Base-by-base conservation (phyloP, 2,113 vertebrate genomes). In the Oreochromis aureus region DNA sequence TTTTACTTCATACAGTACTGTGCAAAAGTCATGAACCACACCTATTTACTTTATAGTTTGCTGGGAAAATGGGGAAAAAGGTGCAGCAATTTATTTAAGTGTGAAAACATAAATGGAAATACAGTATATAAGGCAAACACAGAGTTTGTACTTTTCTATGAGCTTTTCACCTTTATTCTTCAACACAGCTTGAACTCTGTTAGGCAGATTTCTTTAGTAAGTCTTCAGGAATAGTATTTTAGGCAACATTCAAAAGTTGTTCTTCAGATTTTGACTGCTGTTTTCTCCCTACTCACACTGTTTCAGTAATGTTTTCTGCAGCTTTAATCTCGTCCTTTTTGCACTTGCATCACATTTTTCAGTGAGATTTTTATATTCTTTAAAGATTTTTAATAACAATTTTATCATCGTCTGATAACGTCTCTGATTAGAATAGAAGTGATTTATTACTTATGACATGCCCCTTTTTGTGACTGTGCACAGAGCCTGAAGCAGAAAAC, bases 61-160 rank as follows among this genome's bases (percentile, higher is more conserved):
- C 13, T 27, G 22, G 66, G n/a, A 0, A 15, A 44, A 16, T 44
- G 39, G 13, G 66, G 7, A 0, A 1, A 71, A 71, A 16, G 39
- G n/a, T 71, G 66, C 66, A 71, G 39, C 13, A 16, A 71, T 71
- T 71, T 71, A 44, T 71, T 71, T 12, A 71, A 39, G 10, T 44
- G n/a, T 44, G 36, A n/a, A 71, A 44, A 44, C 66, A 71, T 71
- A 44, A 16, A 24, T 44, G 12, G 36, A 44, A 24, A 44, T 24
- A 71, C 12, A 71, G 2, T 71, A 5, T 44, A 6, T 71, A 71
- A 24, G 2, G 36, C 36, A 16, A 71, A 44, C 36, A 16, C n/a
- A 24, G n/a, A 1, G n/a, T 44, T 44, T 71, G 15, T 9, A 71
- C 66, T 44, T 4, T 16, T 71, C 66, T 71, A 16, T 22, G 36